A percentile compares a stretch with the other conserved stretches of the same genome.
phyloP scores from a whole-genome alignment of 64 coral and sea anemone species.

The Stichodactyla helianthus region DNA sequence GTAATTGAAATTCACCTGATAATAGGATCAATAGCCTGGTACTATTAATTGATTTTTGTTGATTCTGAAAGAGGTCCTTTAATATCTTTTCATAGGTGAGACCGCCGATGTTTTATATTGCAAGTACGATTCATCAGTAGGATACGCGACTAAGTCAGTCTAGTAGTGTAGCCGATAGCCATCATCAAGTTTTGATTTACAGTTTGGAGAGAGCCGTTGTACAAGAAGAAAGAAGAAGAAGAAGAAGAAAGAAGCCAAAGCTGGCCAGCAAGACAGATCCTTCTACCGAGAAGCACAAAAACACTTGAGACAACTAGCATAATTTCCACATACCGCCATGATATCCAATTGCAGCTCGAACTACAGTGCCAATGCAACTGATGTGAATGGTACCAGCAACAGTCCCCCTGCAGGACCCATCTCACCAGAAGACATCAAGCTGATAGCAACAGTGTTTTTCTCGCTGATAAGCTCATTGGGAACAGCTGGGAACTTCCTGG shows the following conservation, averaged over 20 bases:
- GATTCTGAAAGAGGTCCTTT: neutral
- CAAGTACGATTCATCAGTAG: too few relatives aligned
- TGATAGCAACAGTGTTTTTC: conserved; percentile 45
- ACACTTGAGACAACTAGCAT: neutral
- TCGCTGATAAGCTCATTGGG: conserved; percentile 34
- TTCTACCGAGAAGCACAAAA: neutral
- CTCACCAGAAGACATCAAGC: conserved; percentile 3
- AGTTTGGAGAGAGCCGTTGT: neutral
- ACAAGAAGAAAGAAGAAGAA: neutral
- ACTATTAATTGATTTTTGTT: neutral
- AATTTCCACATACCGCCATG: neutral
- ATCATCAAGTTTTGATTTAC: neutral
- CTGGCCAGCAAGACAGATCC: neutral
- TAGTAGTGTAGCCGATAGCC: neutral
- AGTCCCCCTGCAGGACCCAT: neutral
- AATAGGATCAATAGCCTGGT: neutral
- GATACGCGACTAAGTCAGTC: neutral
- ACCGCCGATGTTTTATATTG: neutral
- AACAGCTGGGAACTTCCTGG: conserved; percentile 44
- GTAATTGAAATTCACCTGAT: neutral
- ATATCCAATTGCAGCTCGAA: neutral
- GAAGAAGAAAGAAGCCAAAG: neutral
- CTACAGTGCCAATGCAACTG: neutral
- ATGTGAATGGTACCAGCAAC: neutral
- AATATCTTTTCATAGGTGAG: neutral